These are phyloP conservation scores for Dipodomys merriami DNA, from an alignment of 2,113 vertebrate species.

Conservation along the genomic window DNA sequence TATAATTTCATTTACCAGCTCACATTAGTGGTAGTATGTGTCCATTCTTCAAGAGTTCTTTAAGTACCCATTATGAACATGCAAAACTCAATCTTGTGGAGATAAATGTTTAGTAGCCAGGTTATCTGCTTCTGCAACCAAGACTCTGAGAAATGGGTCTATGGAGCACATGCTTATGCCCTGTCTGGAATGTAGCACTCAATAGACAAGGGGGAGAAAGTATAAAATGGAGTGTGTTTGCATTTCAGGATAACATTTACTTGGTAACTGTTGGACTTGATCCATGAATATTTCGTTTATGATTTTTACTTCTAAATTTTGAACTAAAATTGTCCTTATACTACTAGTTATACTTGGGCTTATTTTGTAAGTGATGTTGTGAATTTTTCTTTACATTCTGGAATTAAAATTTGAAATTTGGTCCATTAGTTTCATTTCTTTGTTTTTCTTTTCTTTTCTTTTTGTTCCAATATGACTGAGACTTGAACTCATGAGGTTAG, in stretches of 20 bases:
- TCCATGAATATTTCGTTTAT: neutral
- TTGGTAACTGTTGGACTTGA: neutral
- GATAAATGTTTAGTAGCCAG: neutral
- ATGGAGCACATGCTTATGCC: too few relatives aligned
- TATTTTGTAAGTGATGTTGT: neutral
- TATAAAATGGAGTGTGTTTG: neutral
- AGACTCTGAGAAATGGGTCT: neutral
- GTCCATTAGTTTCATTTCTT: too few relatives aligned
- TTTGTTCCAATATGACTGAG: too few relatives aligned
- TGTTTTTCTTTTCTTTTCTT: too few relatives aligned
- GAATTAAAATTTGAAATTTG: too few relatives aligned
- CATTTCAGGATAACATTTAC: constrained; percentile 20
- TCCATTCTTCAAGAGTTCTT: neutral
- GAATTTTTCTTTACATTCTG: too few relatives aligned
- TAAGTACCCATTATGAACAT: neutral
- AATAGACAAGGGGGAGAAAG: neutral
- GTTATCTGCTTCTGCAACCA: neutral
- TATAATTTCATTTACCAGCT: neutral
- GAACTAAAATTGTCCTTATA: neutral
- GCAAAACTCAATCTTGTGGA: neutral
- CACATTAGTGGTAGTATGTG: neutral
- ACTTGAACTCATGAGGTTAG: too few relatives aligned
- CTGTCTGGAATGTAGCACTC: neutral
- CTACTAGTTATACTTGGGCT: neutral
- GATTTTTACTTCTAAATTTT: neutral